A percentile compares a stretch with the other conserved stretches of the same genome.
phyloP scores from a whole-genome alignment of 2,888 invertebrate genomes.

The Adela reaumurella region DNA sequence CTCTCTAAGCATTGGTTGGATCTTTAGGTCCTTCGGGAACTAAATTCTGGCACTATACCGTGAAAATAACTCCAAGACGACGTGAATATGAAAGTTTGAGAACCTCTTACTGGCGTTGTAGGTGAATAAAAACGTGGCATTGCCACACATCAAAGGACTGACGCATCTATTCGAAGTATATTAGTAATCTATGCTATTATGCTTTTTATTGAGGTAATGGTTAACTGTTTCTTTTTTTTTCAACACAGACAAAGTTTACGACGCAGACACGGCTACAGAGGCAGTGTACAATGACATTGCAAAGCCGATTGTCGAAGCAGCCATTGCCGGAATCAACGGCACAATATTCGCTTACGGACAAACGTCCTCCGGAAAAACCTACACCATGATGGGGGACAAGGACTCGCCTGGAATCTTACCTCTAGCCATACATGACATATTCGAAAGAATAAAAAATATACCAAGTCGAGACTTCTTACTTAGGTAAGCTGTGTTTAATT shows the following conservation, averaged over 20 bases:
- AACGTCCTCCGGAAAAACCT: constrained; percentile 86
- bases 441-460: constrained; percentile 59
- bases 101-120: too few relatives aligned
- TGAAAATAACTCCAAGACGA: too few relatives aligned
- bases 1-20: too few relatives aligned
- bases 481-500: too few relatives aligned
- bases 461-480: constrained; percentile 71
- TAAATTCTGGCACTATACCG: too few relatives aligned
- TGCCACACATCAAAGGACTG: too few relatives aligned
- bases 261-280: constrained; percentile 51
- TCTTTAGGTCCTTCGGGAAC: too few relatives aligned
- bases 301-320: constrained; percentile 67
- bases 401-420: constrained; percentile 72
- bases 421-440: constrained; percentile 67
- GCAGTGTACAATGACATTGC: constrained; percentile 66
- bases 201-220: too few relatives aligned
- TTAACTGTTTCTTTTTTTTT: constrained; percentile 18
- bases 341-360: constrained; percentile 92
- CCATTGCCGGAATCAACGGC: constrained; percentile 74
- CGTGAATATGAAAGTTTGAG: too few relatives aligned
- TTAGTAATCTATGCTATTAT: too few relatives aligned
- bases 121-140: too few relatives aligned
- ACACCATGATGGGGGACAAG: constrained; percentile 75
- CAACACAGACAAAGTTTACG: constrained; percentile 78
- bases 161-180: too few relatives aligned